Evolutionary conservation across 2,797 vertebrate species (phyloP), one percentile per base, ranked within the genome.

Genomic region (Lithobates sylvaticus): DNA sequence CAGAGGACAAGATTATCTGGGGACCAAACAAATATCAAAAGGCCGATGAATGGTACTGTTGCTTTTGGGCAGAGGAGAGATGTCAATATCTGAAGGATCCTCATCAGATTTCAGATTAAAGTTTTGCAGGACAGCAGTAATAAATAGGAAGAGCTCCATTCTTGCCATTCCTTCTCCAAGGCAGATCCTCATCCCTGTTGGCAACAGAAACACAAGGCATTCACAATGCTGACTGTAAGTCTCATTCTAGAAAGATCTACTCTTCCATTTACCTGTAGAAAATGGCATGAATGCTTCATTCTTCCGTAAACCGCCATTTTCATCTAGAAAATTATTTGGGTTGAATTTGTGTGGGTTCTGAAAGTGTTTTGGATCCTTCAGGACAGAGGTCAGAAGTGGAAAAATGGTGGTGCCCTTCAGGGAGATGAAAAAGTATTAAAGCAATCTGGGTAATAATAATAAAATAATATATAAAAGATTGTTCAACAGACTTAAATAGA

Each of bases 91-190:
- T 50, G 61, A 54, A 27, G 73, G 82, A 23, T 84, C 74, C 47
- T 68, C 61, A 13, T 76, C 27, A 54, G 58, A 76, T 34, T 84
- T 84, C 23, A 84, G 32, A 13, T 76, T 70, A 65, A 84, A 84
- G 13, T 76, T 84, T 44, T 84, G 82, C 82, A 84, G 21, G 29
- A 84, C 76, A 27, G 18, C 54, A 18, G 82, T 76, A 12, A 84
- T 27, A 47, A 76, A 76, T 1, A 84, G 29, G 50, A 84, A 84
- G 42, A 84, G 54, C 74, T 84, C 72, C 82, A 84, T 84, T 68
- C 23, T 77, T 27, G 82, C 82, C 74, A 84, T 42, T 36, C 73
- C 74, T 70, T 84, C 74, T 18, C 82, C 82, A 69, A 65, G 64
- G 18, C 82, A 84, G 21, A 84, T 77, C 39, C 82, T 76, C 32